Base-by-base conservation (phyloP, 92 coral and sea anemone genomes). In the Parazoanthus darwini region DNA sequence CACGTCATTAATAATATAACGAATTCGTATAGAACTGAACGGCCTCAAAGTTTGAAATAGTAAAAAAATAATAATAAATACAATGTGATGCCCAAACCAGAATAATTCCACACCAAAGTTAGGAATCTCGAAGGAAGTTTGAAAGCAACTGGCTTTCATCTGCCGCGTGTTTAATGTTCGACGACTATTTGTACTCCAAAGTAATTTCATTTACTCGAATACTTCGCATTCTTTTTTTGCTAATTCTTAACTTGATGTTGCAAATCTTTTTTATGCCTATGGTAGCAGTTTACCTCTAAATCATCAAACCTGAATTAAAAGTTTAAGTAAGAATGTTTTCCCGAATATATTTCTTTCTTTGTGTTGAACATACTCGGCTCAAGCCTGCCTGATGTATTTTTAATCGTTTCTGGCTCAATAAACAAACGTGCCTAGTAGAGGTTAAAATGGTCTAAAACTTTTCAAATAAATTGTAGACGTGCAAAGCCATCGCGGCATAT, bases 1-100 rank as follows among this genome's bases (percentile, higher is more conserved):
- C 77, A 73, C 33, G 78, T 68, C 66, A 84, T 84, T 70, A 84
- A 84, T 84, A 84, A 84, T 84, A 84, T 29, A 84, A 84, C 78
- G 42, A 43, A 20, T 71, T 26, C 43, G 87, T 84, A 84, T 71
- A 39, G 87, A 84, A 39, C 42, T 39, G 42, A 84, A 70, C 25
- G 87, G 68, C 67, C 78, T 84, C 25, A 29, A 82, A 82, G 72
- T 38, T 84, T 44, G 37, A 82, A 67, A 67, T 37, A 16, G 18
- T n/a, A 3, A 48, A 48, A 68, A n/a, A 18, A 70, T 43, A 26
- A 11, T 39, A 39, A 39, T 39, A 2, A 66, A 20, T 38, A 67
- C 6, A 43, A 35, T 20, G 16, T 26, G 18, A 16, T 71, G 8
- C 14, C 66, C 66, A 26, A 35, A 38, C 26, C 44, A 68, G 13